Conservation (phyloP, 2,888 invertebrate species). For the Melieria picta region DNA sequence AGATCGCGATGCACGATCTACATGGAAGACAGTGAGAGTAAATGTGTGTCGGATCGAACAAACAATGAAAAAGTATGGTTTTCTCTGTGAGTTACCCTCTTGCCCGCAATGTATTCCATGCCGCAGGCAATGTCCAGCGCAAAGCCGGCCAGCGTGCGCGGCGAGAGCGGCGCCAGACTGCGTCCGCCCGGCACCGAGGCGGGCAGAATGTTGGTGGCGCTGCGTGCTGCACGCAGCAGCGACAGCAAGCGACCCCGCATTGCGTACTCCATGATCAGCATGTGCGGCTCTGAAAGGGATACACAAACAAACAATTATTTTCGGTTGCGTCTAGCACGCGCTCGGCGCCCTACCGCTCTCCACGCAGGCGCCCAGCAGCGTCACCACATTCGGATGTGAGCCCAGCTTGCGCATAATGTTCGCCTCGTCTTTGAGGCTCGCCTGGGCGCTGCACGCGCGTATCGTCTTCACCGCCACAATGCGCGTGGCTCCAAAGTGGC, state of each 20-base stretch:
- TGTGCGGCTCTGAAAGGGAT: conserved; percentile 77
- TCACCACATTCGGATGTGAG: conserved; percentile 84
- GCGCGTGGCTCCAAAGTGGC: conserved; percentile 79
- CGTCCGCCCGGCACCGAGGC: conserved; percentile 66
- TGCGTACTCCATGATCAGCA: conserved; percentile 86
- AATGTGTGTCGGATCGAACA: conserved; percentile 2
- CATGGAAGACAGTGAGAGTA: neutral
- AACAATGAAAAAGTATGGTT: neutral
- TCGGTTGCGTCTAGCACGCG: conserved; percentile 1
- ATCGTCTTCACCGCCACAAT: conserved; percentile 88
- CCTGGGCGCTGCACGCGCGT: conserved; percentile 80
- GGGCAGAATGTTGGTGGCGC: conserved; percentile 66
- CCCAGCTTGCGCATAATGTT: conserved; percentile 87
- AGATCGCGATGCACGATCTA: conserved; percentile 88
- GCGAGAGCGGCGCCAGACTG: conserved; percentile 64
- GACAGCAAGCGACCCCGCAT: conserved; percentile 84
- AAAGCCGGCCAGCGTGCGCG: conserved; percentile 79
- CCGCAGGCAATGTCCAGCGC: conserved; percentile 85
- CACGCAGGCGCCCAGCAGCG: conserved; percentile 83
- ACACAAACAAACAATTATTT: neutral
- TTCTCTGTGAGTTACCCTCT: conserved; percentile 71
- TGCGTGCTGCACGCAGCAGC: conserved; percentile 73
- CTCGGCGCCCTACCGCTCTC: conserved; percentile 73
- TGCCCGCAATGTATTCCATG: conserved; percentile 84
- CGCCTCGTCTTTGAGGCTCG: conserved; percentile 80